Conservation (phyloP, 2,888 invertebrate genomes). For the Lagria hirta region DNA sequence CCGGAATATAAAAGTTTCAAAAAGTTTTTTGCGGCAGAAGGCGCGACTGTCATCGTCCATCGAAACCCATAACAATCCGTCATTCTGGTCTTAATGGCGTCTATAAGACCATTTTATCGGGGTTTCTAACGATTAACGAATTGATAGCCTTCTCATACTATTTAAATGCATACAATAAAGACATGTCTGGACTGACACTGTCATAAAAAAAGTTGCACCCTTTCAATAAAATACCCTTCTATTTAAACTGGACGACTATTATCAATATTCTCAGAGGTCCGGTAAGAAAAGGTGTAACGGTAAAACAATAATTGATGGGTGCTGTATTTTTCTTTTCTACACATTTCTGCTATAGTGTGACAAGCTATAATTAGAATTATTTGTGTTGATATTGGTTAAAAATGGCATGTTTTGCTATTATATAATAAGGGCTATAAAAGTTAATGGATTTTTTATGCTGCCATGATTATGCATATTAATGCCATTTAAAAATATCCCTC, state of each 20-base stretch:
- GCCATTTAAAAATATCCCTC: slow-evolving; percentile 39
- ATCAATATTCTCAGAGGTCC: slow-evolving; percentile 14
- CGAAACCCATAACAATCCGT: slow-evolving; percentile 30
- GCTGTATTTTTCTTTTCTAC: slow-evolving; percentile 1
- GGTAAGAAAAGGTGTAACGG: slow-evolving; percentile 1
- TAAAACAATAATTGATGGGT: slow-evolving; percentile 9
- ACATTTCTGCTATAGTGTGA: slow-evolving; percentile 29
- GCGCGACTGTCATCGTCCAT: slow-evolving; percentile 16
- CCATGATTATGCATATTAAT: slow-evolving; percentile 45
- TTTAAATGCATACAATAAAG: slow-evolving; percentile 17
- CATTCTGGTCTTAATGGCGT: slow-evolving; percentile 31
- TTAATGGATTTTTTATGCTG: slow-evolving; percentile 48
- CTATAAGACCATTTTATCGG: slow-evolving; percentile 10
- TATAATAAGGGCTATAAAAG: slow-evolving; percentile 43
- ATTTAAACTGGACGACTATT: slow-evolving; percentile 3
- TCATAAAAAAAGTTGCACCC: slow-evolving; percentile 10
- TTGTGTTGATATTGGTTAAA: slow-evolving; percentile 37
- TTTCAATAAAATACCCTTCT: slow-evolving; percentile 2
- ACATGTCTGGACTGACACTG: slow-evolving; percentile 15
- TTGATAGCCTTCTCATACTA: slow-evolving; percentile 9
- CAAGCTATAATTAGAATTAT: slow-evolving; percentile 42
- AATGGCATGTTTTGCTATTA: slow-evolving; percentile 38
- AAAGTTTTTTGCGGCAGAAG: slow-evolving; percentile 17
- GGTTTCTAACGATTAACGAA: slow-evolving; percentile 15
- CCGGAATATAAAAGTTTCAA: slow-evolving; percentile 16